Conservation (phyloP, 2,797 vertebrate genomes). For the Melanogrammus aeglefinus region DNA sequence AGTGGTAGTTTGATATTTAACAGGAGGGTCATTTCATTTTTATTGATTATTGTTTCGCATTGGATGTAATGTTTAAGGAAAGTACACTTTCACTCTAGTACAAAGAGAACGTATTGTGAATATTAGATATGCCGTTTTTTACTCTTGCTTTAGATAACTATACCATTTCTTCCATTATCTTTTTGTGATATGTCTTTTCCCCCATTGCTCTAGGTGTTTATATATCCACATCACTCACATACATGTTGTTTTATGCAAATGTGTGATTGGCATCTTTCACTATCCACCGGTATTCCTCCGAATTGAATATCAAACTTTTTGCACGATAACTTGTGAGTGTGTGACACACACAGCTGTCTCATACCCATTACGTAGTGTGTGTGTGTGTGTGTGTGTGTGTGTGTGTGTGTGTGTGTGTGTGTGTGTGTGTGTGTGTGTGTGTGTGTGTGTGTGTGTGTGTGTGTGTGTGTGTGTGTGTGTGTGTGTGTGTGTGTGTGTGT, state of each 20-base stretch:
- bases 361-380: constrained; percentile 4
- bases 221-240: background rate
- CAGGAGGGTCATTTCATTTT: too few relatives aligned
- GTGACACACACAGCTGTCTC: constrained; percentile 1
- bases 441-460: constrained; percentile 22
- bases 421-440: constrained; percentile 28
- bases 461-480: constrained; percentile 25
- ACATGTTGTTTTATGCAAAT: background rate
- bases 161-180: too few relatives aligned
- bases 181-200: background rate
- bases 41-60: background rate
- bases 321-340: constrained; percentile 8
- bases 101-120: background rate
- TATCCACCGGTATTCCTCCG: background rate
- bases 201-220: background rate
- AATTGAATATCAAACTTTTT: background rate
- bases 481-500: constrained; percentile 26
- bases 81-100: background rate
- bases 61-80: background rate
- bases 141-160: too few relatives aligned
- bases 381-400: constrained; percentile 28
- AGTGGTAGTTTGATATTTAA: background rate
- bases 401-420: constrained; percentile 22
- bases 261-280: background rate
- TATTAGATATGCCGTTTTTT: too few relatives aligned